Conservation (phyloP, 2,888 invertebrate species). For the Lampropteryx suffumata region DNA sequence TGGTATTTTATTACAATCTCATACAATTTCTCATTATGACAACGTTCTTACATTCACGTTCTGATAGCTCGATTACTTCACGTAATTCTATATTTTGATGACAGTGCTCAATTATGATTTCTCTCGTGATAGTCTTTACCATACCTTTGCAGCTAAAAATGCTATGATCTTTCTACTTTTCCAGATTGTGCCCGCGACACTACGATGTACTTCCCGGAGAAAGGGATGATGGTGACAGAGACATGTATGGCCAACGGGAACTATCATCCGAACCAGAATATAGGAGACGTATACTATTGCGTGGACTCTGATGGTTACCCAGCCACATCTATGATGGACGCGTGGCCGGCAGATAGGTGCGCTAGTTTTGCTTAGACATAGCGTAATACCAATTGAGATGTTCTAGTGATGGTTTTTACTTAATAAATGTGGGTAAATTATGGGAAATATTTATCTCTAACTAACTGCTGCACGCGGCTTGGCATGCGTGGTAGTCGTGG, state of each 20-base stretch:
- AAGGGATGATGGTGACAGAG: constrained; percentile 71
- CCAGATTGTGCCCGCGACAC: constrained; percentile 86
- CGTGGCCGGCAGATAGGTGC: constrained; percentile 49
- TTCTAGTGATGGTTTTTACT: no score
- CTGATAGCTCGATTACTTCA: constrained; percentile 3
- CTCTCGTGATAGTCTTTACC: constrained; percentile 1
- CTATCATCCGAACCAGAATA: constrained; percentile 80
- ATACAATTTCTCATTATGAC: constrained; percentile 21
- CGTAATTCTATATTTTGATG: constrained; percentile 16
- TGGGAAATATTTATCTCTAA: no score
- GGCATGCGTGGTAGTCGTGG: no score
- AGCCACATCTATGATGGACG: constrained; percentile 42
- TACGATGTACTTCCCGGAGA: constrained; percentile 71
- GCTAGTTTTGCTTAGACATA: constrained; percentile 33
- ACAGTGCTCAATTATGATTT: constrained; percentile 18
- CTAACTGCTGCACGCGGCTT: no score
- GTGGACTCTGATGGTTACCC: constrained; percentile 84
- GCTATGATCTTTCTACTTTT: no score
- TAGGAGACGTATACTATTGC: constrained; percentile 79
- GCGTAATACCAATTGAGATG: no score
- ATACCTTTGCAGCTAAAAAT: no score
- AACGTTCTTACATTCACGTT: constrained; percentile 2
- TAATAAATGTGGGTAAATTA: no score
- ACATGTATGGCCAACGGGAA: constrained; percentile 82
- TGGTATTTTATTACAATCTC: constrained; percentile 31